Base-by-base conservation (phyloP, 1,140 invertebrate species). In the Lerema accius region DNA sequence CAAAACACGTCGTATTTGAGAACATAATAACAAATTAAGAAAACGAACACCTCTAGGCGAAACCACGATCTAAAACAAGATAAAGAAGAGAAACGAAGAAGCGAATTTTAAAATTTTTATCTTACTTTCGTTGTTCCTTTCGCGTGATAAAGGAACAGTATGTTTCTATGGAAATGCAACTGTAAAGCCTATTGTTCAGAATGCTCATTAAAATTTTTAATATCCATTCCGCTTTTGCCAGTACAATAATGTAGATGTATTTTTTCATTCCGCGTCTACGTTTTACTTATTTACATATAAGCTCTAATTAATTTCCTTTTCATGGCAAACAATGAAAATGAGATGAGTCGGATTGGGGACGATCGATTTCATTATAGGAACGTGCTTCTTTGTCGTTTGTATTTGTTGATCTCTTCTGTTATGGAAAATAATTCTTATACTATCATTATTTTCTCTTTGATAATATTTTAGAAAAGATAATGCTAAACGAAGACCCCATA, bases 141-240 rank as follows among this genome's bases (percentile, higher is more conserved):
- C 1, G 26, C 13, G 26, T 49, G 46, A 49, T 49, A 49, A 32
- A 28, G 46, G 19, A 49, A 32, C 16, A 43, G 43, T 46, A 19
- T 46, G 26, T 49, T 23, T 49, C 26, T 49, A 13, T 14, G 23
- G 9, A 15, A 15, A 10, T 19, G 13, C 46, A 28, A 49, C 26
- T 15, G 46, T 49, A 46, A 23, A 28, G 23, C 46, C 35, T 37
- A 37, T 50, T 49, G 46, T 50, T 32, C 48, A n/a, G 28, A 50
- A 37, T 14, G 48, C 28, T 50, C 48, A 50, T 50, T 50, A 50
- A 50, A 50, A 50, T 35, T 50, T 49, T 50, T 50, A 50, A 50
- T 50, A 50, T 50, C 23, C 48, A 50, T 50, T 35, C 28, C 48
- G 9, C 48, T 50, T 50, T 28, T 50, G 15, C 28, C 26, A 32